Evolutionary conservation across 2,888 invertebrate genomes (phyloP), one percentile per base, ranked within the genome.

Genomic region (Metopia argyrocephala): DNA sequence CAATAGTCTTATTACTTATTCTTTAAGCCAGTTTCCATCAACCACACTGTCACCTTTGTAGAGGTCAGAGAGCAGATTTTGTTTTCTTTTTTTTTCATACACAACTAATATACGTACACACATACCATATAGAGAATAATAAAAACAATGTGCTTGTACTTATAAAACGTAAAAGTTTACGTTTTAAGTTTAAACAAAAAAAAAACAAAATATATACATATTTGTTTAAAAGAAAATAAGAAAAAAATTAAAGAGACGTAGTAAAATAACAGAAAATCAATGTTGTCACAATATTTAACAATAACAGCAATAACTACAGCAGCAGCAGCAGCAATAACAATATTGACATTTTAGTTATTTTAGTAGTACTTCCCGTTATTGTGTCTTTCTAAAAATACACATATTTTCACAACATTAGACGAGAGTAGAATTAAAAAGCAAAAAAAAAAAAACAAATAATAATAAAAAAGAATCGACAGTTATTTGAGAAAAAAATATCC

Each of bases 261-360:
- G 52, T 48, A 28, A 50, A 59, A 18, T 5, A 65, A 65, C 6
- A 52, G 64, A 38, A 75, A 82, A 78, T 71, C 75, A 78, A 78
- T 75, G 78, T 68, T 70, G 69, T 71, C 76, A 73, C 62, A 64
- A 48, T 68, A 71, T 56, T 62, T 45, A 31, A 71, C 56, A 66
- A 45, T n/a, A 61, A 46, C 15, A 9, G 9, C 31, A 31, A 9
- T 9, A 31, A 9, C 31, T 6, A 9, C 31, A 5, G 46, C 45
- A 48, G 50, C 46, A 62, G 2, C 23, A 28, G 52, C 28, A 69
- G 59, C 27, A 23, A 65, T 15, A 70, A 52, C 23, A 52, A 12
- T 20, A 59, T 62, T 73, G 71, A 68, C 78, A 78, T 61, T 20
- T 54, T 48, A 65, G 56, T 69, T 50, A 15, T 56, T 69, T 69